phyloP scores from a whole-genome alignment of 1,140 invertebrate genomes.

The Zaprionus ornatus region DNA sequence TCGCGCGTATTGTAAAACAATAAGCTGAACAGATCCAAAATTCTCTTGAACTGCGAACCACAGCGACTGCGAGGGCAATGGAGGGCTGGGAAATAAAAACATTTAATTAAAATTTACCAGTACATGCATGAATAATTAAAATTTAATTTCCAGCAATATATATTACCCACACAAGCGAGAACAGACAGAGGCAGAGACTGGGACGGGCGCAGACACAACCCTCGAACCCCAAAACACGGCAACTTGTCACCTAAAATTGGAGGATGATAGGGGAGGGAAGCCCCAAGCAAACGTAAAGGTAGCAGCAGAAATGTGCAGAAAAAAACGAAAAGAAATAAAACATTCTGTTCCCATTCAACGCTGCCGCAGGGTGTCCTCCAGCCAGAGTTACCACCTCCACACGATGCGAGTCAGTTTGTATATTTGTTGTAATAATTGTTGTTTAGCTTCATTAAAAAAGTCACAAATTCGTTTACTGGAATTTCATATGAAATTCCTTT shows the following conservation, averaged over 20 bases:
- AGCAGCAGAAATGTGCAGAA: slow-evolving; percentile 1
- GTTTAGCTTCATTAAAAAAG: slow-evolving; percentile 79
- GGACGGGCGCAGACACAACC: neutral
- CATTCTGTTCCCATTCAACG: slow-evolving; percentile 39
- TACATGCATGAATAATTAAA: slow-evolving; percentile 78
- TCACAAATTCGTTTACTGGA: slow-evolving; percentile 74
- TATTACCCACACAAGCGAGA: slow-evolving; percentile 47
- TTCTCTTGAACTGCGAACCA: neutral
- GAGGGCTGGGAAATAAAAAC: slow-evolving; percentile 62
- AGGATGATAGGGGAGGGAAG: slow-evolving; percentile 4
- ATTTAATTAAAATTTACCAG: slow-evolving; percentile 80
- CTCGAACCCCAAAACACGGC: neutral
- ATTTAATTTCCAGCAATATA: slow-evolving; percentile 79
- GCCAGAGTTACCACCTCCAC: neutral
- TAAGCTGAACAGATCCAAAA: slow-evolving; percentile 40
- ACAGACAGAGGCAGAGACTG: neutral
- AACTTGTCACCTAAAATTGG: slow-evolving; percentile 47
- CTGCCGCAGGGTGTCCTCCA: slow-evolving; percentile 2
- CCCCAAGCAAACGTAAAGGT: slow-evolving; percentile 22
- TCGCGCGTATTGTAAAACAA: slow-evolving; percentile 56
- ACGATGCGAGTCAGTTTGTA: slow-evolving; percentile 36
- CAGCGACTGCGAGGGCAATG: neutral
- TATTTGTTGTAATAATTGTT: slow-evolving; percentile 77
- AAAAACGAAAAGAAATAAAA: slow-evolving; percentile 33
- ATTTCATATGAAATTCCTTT: slow-evolving; percentile 71